These are phyloP conservation scores for Margaritifera margaritifera DNA, from an alignment of 2,888 invertebrate genomes.

Conservation along the genomic window DNA sequence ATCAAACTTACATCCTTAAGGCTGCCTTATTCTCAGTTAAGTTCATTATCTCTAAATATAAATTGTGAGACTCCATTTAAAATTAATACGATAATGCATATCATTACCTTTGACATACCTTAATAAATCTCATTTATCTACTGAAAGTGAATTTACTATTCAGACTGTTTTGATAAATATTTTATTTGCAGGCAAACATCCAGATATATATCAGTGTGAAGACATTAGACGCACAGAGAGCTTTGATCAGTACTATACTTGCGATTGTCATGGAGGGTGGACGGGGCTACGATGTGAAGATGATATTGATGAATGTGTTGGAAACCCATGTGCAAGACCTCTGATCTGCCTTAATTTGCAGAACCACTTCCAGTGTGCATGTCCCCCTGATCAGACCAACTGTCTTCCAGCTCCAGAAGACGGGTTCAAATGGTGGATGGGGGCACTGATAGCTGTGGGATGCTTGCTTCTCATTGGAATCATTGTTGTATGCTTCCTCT, in stretches of 20 bases:
- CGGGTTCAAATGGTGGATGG: too few relatives aligned
- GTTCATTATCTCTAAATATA: too few relatives aligned
- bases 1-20: too few relatives aligned
- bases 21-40: too few relatives aligned
- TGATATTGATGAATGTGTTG: slow-evolving; percentile 33
- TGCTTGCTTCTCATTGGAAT: too few relatives aligned
- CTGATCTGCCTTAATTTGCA: slow-evolving; percentile 13
- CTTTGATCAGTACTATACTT: slow-evolving; percentile 37
- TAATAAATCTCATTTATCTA: too few relatives aligned
- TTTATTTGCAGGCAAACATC: slow-evolving; percentile 24
- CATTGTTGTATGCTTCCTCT: too few relatives aligned
- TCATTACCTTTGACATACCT: too few relatives aligned
- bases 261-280: slow-evolving; percentile 32
- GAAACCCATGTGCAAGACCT: slow-evolving; percentile 18
- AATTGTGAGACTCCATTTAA: too few relatives aligned
- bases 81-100: too few relatives aligned
- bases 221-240: slow-evolving; percentile 22
- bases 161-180: background rate
- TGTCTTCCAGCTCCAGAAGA: slow-evolving; percentile 4
- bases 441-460: too few relatives aligned
- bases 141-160: too few relatives aligned
- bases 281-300: slow-evolving; percentile 30
- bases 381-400: slow-evolving; percentile 12
- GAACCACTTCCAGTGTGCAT: slow-evolving; percentile 23
- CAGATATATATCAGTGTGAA: slow-evolving; percentile 27